Percentiles rank a stretch among this genome's conserved stretches.
phyloP scores from a whole-genome alignment of 35 echinoderm and acorn worm genomes.

The Amphiura filiformis region DNA sequence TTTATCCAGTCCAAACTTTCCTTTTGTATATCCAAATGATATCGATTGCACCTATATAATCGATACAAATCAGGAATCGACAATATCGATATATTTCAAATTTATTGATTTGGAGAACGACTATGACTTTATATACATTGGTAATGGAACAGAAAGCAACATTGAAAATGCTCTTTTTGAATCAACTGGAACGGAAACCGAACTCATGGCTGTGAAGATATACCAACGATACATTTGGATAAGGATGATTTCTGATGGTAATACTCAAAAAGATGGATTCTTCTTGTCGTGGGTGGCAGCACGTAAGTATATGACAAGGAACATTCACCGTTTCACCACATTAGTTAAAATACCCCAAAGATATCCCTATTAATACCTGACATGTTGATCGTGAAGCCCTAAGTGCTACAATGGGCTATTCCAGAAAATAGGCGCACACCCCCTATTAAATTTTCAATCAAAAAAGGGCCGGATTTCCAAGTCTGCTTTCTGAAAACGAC shows the following conservation, averaged over 20 bases:
- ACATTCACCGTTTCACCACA: not conserved
- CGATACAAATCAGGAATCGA: not conserved
- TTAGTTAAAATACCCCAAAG: not conserved
- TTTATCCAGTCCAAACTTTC: not conserved
- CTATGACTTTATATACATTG: not conserved
- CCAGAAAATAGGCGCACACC: no score
- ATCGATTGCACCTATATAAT: not conserved
- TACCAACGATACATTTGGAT: not conserved
- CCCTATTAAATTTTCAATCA: no score
- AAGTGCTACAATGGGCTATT: no score
- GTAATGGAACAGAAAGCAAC: not conserved
- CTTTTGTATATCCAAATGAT: not conserved
- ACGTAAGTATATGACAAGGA: not conserved
- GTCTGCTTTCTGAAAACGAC: no score
- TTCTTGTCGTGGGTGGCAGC: not conserved
- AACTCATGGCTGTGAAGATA: not conserved
- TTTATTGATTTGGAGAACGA: not conserved
- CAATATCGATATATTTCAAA: not conserved
- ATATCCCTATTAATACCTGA: not conserved
- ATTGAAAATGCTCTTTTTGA: not conserved
- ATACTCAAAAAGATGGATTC: not conserved
- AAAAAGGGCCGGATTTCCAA: no score
- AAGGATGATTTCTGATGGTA: not conserved
- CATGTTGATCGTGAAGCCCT: not conserved
- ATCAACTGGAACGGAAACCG: not conserved